phyloP scores from a whole-genome alignment of 2,888 invertebrate species.

The Julus scanicus region DNA sequence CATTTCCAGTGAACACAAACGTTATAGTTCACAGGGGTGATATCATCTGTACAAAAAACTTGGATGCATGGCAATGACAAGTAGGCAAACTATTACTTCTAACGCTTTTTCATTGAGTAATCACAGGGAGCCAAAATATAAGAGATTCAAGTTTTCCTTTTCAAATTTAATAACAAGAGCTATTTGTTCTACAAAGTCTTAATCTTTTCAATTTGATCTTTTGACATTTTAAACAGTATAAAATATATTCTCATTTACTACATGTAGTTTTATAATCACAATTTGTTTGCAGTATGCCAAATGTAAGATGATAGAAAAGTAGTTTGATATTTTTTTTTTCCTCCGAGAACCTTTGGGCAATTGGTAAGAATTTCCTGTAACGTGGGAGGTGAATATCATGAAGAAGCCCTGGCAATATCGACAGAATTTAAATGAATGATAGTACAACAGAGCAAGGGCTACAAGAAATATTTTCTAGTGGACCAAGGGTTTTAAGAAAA shows the following conservation, averaged over 20 bases:
- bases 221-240: conserved; percentile 9
- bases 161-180: neutral
- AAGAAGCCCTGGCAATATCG: neutral
- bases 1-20: neutral
- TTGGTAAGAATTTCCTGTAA: neutral
- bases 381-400: neutral
- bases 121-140: neutral
- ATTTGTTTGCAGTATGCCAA: conserved; percentile 4
- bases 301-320: conserved; percentile 37
- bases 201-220: neutral
- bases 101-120: neutral
- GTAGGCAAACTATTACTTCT: conserved; percentile 5
- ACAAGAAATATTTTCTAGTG: neutral
- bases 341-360: neutral
- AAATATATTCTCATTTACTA: neutral
- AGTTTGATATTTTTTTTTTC: neutral
- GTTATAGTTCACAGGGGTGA: neutral
- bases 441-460: neutral
- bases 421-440: neutral
- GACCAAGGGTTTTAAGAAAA: neutral
- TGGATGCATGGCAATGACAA: neutral
- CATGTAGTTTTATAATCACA: neutral
- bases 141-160: neutral
- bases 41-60: neutral
- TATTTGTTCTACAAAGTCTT: neutral